Conservation (phyloP, 2,888 invertebrate species). For the Pterostichus madidus region DNA sequence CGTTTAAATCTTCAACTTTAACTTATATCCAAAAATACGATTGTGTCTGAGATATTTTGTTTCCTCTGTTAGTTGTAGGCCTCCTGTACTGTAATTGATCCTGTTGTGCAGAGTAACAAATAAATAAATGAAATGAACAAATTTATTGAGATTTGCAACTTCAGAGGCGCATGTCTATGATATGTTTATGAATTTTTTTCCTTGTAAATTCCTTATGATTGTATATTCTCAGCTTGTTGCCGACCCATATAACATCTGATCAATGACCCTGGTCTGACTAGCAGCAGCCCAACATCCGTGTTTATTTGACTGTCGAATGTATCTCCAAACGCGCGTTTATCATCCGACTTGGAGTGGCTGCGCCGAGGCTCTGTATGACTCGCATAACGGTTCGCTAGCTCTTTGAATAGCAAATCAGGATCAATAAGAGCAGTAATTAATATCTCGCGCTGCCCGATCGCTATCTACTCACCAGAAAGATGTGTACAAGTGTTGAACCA, state of each 20-base stretch:
- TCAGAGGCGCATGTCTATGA: too few species aligned
- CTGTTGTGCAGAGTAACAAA: too few species aligned
- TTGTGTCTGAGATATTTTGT: too few species aligned
- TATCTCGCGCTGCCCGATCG: conserved; percentile 58
- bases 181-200: too few species aligned
- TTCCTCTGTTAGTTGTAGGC: too few species aligned
- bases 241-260: conserved; percentile 6
- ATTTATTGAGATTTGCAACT: too few species aligned
- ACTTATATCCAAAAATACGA: too few species aligned
- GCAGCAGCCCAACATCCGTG: conserved; percentile 60
- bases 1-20: too few species aligned
- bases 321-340: conserved; percentile 56
- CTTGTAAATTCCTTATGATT: too few species aligned
- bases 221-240: too few species aligned
- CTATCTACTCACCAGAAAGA: conserved; percentile 34
- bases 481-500: conserved; percentile 62
- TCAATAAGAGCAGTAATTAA: conserved; percentile 65
- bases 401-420: conserved; percentile 65
- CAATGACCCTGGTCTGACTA: conserved; percentile 29
- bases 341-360: conserved; percentile 47
- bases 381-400: conserved; percentile 60
- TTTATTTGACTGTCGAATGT: conserved; percentile 65
- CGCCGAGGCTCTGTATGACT: conserved; percentile 20
- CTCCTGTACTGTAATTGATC: too few species aligned
- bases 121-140: too few species aligned